Evolutionary conservation across 53 echinoderm and acorn worm species (phyloP), one percentile per base, ranked within the genome.

Genomic region (Apostichopus leukothele): DNA sequence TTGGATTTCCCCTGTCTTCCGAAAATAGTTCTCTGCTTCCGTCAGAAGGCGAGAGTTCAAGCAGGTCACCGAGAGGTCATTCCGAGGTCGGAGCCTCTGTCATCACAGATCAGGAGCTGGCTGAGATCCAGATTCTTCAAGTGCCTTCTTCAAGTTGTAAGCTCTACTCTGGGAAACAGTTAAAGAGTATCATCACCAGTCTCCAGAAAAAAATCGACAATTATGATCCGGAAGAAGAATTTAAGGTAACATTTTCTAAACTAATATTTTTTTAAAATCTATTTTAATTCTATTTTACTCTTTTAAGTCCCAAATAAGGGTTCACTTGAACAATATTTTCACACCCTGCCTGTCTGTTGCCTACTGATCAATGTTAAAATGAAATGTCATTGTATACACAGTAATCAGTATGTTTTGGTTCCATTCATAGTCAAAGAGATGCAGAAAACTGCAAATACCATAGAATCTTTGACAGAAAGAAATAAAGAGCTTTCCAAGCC

Each of bases 121-220:
- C 54, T 7, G 83, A 0, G 60, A 54, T 96, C 92, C 63, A 92
- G 67, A 66, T 99, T 39, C 91, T 94, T 12, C 75, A 89, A 63
- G 91, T 96, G 23, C 68, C 89, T 1, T 39, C 39, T 39, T 53
- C 68, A 1, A 92, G 92, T 50, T 63, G 85, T 66, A 85, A 85
- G 68, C 85, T 85, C 25, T 99, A 96, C 90, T 88, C 95, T 6
- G 96, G 98, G 18, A 89, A 90, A 83, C 73, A 67, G 6, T 67
- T 96, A 75, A 73, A 91, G 76, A 93, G 55, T 76, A 54, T 89
- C 60, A 93, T 94, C 61, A 88, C 92, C 3, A 84, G 78, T 55
- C 76, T 99, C 20, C 94, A 99, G 93, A 96, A 94, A 91, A 93
- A 94, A 84, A 96, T 99, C 21, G 99, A 99, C 63, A 99, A 96